phyloP scores from a whole-genome alignment of 2,113 vertebrate genomes.

The Carettochelys insculpta region DNA sequence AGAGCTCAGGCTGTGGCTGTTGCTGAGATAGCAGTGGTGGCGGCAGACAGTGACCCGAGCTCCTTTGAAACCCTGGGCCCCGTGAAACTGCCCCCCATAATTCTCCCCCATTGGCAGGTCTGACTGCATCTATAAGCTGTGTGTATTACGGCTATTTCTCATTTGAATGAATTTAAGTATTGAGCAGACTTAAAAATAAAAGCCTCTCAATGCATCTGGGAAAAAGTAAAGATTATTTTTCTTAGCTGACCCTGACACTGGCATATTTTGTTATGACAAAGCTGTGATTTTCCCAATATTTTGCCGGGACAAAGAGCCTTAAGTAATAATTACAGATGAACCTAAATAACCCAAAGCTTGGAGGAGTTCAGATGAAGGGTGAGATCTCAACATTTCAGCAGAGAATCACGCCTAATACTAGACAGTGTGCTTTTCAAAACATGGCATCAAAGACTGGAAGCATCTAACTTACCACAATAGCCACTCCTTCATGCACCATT shows the following conservation, averaged over 20 bases:
- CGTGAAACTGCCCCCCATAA: too few relatives aligned
- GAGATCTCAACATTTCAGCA: neutral
- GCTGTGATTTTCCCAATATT: neutral
- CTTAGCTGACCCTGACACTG: neutral
- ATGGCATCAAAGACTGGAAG: neutral
- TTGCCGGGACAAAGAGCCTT: neutral
- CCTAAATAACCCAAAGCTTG: neutral
- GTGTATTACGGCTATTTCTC: neutral
- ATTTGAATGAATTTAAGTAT: too few relatives aligned
- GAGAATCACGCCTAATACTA: neutral
- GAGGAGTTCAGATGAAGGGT: neutral
- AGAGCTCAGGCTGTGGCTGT: too few relatives aligned
- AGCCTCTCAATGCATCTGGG: neutral
- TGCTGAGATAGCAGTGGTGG: too few relatives aligned
- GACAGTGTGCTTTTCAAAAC: neutral
- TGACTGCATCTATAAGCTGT: neutral
- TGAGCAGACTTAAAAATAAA: neutral
- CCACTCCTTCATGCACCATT: constrained; percentile 95
- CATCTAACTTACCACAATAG: constrained; percentile 90
- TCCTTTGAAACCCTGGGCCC: too few relatives aligned
- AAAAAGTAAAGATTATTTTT: neutral
- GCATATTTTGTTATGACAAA: neutral
- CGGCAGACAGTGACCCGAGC: too few relatives aligned
- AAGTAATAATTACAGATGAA: neutral
- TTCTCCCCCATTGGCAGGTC: too few relatives aligned